A percentile compares a stretch with the other conserved stretches of the same genome.
These are phyloP conservation scores for Drosophila cognata DNA, from an alignment of 2,888 invertebrate genomes.

Conservation along the genomic window DNA sequence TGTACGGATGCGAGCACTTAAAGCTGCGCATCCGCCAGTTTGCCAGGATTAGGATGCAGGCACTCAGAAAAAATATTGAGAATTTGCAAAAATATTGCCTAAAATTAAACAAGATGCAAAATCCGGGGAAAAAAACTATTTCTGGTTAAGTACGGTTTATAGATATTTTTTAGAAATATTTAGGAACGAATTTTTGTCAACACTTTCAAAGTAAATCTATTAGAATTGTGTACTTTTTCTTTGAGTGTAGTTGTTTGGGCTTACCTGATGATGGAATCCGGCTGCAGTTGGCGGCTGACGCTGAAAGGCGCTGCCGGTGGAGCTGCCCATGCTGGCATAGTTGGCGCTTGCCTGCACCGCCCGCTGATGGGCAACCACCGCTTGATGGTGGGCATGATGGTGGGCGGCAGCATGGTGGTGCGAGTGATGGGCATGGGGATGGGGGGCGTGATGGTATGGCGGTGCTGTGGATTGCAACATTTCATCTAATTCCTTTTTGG, in stretches of 20 bases:
- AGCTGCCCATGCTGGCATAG: slow-evolving; percentile 80
- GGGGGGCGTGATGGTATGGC: slow-evolving; percentile 78
- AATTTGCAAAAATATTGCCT: background rate
- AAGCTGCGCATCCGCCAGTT: background rate
- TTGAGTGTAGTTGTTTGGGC: slow-evolving; percentile 1
- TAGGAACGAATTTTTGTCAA: background rate
- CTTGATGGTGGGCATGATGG: slow-evolving; percentile 63
- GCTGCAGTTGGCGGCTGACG: slow-evolving; percentile 74
- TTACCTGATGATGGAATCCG: slow-evolving; percentile 84
- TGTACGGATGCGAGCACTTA: slow-evolving; percentile 13
- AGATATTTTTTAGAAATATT: background rate
- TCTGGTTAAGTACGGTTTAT: background rate
- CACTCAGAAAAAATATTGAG: background rate
- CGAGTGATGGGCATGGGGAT: slow-evolving; percentile 57
- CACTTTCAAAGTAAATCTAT: background rate
- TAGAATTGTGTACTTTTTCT: background rate
- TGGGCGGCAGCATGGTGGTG: slow-evolving; percentile 70
- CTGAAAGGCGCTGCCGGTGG: slow-evolving; percentile 83
- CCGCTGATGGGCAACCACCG: slow-evolving; percentile 69
- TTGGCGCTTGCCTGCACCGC: slow-evolving; percentile 72
- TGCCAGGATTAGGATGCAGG: slow-evolving; percentile 1
- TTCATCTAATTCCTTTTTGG: slow-evolving; percentile 84
- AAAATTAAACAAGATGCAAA: background rate
- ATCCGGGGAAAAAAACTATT: background rate
- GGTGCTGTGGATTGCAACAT: slow-evolving; percentile 85